Base-by-base conservation (phyloP, 2,797 vertebrate genomes). In the Sebastes matsubarae region DNA sequence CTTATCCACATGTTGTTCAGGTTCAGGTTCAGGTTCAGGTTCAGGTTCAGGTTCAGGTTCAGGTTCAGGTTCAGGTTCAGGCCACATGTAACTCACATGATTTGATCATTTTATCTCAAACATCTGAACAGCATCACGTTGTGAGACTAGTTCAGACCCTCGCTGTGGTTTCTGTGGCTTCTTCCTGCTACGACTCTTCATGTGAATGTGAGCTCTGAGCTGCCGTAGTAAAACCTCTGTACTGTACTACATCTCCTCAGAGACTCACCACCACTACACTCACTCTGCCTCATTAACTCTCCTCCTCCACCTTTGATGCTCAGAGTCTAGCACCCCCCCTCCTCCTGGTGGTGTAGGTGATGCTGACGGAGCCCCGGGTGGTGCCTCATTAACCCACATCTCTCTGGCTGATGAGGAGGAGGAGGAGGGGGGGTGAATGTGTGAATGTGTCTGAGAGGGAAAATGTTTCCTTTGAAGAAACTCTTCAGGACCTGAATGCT, bases 341-440 rank as follows among this genome's bases (percentile, higher is more conserved):
- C 65, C 80, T 70, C 80, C 72, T 78, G 82, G 85, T 72, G 81
- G 68, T 85, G 80, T 66, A 85, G 91, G 86, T 92, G 84, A 67
- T 72, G 84, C 82, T 87, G 85, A 69, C 83, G 52, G 71, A 72
- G 87, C 75, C 87, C 70, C 22, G 64, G 85, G 86, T 85, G 87
- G 85, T 78, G 88, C 81, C 89, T 94, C 90, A 91, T 94, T 95
- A 94, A 93, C 91, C 92, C 80, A 93, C 83, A 92, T 94, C 87
- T 92, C 79, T 29, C 68, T 52, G 36, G 73, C 83, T 89, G 69
- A 84, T 90, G 82, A 85, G 87, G 82, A 72, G 57, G 42, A 4
- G 4, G 66, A 54, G 60, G 6, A 5, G 42, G 3, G 69, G 61
- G 50, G 64, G 2, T 36, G 32, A 34, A 34, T 34, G 32, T 36